Evolutionary conservation across 2,797 vertebrate genomes (phyloP).

Genomic region (Lutjanus argentimaculatus): DNA sequence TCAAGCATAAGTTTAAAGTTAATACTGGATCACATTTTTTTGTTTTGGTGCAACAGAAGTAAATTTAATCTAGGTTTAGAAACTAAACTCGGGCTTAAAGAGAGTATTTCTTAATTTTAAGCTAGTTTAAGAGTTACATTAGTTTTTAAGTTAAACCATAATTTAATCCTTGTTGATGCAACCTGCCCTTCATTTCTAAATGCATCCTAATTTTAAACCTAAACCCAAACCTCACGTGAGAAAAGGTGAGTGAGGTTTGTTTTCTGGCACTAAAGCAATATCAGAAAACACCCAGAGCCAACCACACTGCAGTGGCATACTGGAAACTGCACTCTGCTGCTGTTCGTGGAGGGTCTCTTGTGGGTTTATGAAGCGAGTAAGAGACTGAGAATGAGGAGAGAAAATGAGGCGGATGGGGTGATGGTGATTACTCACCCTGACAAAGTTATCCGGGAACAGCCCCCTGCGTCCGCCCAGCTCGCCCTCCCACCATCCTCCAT

Average conservation of each 20-base stretch:
- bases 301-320: conserved; percentile 3
- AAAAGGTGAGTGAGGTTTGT: neutral
- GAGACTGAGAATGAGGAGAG: conserved; percentile 1
- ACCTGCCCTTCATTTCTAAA: neutral
- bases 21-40: no score
- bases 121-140: no score
- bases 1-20: no score
- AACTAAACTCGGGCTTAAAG: no score
- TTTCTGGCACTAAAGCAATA: neutral
- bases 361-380: conserved; percentile 14
- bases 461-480: conserved; percentile 97
- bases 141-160: no score
- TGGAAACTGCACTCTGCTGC: conserved; percentile 6
- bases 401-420: neutral
- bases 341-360: conserved; percentile 8
- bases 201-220: neutral
- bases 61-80: no score
- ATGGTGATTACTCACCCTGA: conserved; percentile 92
- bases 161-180: no score
- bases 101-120: no score
- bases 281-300: neutral
- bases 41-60: no score
- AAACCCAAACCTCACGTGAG: neutral
- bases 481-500: conserved; percentile 99
- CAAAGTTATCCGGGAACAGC: conserved; percentile 99